These are phyloP conservation scores for Daktulosphaira vitifoliae DNA, from an alignment of 1,140 invertebrate genomes.

Conservation along the genomic window DNA sequence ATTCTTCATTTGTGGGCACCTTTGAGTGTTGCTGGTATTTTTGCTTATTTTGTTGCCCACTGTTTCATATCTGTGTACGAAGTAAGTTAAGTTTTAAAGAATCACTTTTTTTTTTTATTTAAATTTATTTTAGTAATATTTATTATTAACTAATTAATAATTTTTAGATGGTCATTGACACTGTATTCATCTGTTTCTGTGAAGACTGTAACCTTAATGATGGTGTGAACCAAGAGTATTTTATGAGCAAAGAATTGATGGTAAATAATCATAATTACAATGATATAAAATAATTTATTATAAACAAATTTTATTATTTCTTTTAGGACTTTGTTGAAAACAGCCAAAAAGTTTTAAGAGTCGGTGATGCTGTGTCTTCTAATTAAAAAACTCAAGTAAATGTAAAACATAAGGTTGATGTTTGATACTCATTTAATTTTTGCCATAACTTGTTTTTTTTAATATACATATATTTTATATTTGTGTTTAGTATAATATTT, in stretches of 20 bases:
- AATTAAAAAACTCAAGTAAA: too few species aligned
- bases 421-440: too few species aligned
- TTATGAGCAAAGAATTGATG: conserved; percentile 66
- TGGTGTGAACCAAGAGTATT: conserved; percentile 61
- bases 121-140: neutral
- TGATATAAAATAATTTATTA: too few species aligned
- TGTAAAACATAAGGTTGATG: too few species aligned
- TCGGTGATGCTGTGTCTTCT: conserved; percentile 34
- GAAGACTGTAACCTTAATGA: conserved; percentile 68
- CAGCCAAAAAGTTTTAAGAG: conserved; percentile 51
- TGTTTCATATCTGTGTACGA: conserved; percentile 72
- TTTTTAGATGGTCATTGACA: conserved; percentile 69
- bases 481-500: too few species aligned
- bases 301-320: too few species aligned
- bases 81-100: conserved; percentile 46
- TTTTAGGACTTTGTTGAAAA: conserved; percentile 59
- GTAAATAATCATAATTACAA: too few species aligned
- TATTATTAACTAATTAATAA: neutral
- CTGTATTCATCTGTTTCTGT: conserved; percentile 75
- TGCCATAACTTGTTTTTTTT: too few species aligned
- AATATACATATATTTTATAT: too few species aligned
- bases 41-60: conserved; percentile 64
- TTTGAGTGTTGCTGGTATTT: conserved; percentile 53
- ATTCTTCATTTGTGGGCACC: conserved; percentile 61
- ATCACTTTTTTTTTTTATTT: neutral